These are phyloP conservation scores for Heteronetta atricapilla DNA, from an alignment of 2,113 vertebrate species.

Conservation along the genomic window DNA sequence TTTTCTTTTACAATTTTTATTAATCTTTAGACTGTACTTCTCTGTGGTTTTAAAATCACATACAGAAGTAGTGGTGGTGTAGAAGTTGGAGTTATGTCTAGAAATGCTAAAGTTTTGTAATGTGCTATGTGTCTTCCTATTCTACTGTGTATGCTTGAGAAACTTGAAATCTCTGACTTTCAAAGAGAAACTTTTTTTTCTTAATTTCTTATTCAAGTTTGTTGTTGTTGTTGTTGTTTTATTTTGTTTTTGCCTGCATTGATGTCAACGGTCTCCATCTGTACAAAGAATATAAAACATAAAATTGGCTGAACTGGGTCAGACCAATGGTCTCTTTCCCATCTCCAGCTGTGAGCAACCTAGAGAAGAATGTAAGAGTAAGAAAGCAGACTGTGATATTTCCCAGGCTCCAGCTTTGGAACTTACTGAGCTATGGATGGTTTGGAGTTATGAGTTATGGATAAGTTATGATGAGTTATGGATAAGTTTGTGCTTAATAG, in stretches of 20 bases:
- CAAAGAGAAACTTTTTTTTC: not conserved
- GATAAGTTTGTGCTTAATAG: not conserved
- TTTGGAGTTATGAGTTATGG: too few species aligned
- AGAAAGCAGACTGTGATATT: not conserved
- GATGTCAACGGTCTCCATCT: accelerated
- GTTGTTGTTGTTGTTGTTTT: not conserved
- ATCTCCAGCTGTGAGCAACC: not conserved
- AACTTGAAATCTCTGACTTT: not conserved
- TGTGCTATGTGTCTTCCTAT: not conserved
- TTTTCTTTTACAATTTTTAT: not conserved
- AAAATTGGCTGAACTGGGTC: not conserved
- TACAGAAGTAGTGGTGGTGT: not conserved
- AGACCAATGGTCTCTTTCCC: not conserved
- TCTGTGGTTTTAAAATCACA: not conserved
- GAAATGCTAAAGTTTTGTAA: not conserved
- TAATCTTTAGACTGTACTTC: not conserved
- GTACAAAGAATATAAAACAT: not conserved
- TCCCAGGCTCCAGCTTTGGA: not conserved
- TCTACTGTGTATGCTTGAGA: not conserved
- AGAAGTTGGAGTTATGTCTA: not conserved
- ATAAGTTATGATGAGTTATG: too few species aligned
- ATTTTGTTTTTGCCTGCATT: not conserved
- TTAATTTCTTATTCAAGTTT: too few species aligned
- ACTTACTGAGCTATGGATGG: not conserved
- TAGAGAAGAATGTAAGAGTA: not conserved